Conservation (phyloP, 1,140 invertebrate species). For the Bombus breviceps region DNA sequence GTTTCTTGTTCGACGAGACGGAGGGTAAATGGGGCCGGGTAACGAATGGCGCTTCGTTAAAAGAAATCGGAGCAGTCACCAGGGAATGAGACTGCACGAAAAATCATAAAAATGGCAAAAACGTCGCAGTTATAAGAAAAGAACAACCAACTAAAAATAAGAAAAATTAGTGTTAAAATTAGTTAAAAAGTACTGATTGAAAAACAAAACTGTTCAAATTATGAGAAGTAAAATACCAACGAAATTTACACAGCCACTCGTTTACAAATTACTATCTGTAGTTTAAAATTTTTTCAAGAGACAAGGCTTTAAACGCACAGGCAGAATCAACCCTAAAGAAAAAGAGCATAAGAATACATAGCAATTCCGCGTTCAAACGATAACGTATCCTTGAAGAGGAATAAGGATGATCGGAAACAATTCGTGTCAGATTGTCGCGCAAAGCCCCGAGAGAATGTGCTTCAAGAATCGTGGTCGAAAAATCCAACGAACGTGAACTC, state of each 20-base stretch:
- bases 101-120: background rate
- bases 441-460: conserved; percentile 5
- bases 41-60: conserved; percentile 51
- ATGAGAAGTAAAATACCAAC: background rate
- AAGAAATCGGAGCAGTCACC: conserved; percentile 31
- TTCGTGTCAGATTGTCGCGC: conserved; percentile 18
- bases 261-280: background rate
- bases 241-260: background rate
- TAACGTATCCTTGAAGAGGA: conserved; percentile 28
- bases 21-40: conserved; percentile 43
- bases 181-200: background rate
- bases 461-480: conserved; percentile 5
- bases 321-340: background rate
- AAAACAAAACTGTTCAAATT: background rate
- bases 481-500: background rate
- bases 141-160: background rate
- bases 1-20: conserved; percentile 31
- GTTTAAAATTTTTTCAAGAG: background rate
- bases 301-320: background rate
- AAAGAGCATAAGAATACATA: too few relatives aligned
- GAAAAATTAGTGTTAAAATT: background rate
- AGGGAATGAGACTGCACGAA: too few relatives aligned
- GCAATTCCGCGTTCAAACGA: background rate
- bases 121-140: background rate
- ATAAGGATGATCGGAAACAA: conserved; percentile 28